Evolutionary conservation across 2,888 invertebrate genomes (phyloP).

Genomic region (Linyphia triangularis): DNA sequence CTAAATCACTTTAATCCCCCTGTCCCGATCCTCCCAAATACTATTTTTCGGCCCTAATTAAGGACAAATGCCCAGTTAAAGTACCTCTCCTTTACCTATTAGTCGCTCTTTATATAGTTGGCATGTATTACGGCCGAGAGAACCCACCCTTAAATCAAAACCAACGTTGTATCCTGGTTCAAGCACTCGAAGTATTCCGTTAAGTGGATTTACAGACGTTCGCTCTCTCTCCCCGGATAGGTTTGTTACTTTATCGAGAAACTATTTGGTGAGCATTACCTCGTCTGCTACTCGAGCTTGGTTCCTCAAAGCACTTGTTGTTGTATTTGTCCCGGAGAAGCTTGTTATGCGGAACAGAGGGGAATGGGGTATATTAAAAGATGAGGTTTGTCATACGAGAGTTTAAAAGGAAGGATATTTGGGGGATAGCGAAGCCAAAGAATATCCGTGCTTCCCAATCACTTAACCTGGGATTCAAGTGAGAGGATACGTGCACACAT

Average conservation of each 20-base stretch:
- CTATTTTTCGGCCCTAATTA: neutral
- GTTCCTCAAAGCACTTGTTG: neutral
- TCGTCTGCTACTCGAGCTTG: constrained; percentile 16
- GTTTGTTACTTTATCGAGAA: constrained; percentile 71
- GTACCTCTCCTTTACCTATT: constrained; percentile 28
- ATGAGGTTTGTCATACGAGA: neutral
- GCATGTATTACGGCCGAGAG: constrained; percentile 30
- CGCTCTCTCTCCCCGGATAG: constrained; percentile 26
- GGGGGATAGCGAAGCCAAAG: neutral
- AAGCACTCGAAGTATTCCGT: constrained; percentile 57
- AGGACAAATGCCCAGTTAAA: constrained; percentile 19
- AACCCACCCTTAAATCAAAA: constrained; percentile 17
- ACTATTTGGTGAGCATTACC: constrained; percentile 65
- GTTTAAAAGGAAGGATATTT: neutral
- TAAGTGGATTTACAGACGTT: constrained; percentile 40
- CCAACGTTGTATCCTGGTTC: constrained; percentile 6
- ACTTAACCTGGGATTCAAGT: neutral
- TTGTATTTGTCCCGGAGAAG: neutral
- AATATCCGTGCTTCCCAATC: neutral
- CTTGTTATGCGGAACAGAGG: neutral
- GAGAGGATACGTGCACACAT: neutral
- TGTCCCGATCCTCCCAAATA: neutral
- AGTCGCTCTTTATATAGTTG: constrained; percentile 22
- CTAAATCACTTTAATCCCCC: neutral
- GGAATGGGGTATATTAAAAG: neutral